Conservation (phyloP, 2,113 vertebrate genomes). For the Python bivittatus region DNA sequence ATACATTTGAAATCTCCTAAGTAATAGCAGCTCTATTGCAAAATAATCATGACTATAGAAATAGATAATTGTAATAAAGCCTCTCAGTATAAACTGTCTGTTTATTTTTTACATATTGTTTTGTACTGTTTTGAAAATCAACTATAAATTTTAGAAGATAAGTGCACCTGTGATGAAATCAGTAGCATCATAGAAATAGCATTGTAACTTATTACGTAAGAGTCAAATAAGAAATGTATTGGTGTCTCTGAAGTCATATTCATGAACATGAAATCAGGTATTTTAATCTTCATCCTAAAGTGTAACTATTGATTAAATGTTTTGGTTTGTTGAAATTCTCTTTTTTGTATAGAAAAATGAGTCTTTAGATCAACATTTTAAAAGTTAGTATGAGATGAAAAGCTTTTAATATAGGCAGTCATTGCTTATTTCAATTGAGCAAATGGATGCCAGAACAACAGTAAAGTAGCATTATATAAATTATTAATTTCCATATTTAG, state of each 20-base stretch:
- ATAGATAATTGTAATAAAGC: neutral
- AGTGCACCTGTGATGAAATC: neutral
- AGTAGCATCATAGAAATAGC: neutral
- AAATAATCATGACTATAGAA: neutral
- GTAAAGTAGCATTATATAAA: conserved; percentile 17
- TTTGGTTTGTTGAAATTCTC: neutral
- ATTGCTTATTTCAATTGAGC: neutral
- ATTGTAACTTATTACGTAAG: neutral
- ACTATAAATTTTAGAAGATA: neutral
- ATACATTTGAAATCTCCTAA: neutral
- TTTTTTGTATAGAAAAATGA: neutral
- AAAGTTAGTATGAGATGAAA: neutral
- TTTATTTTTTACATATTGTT: neutral
- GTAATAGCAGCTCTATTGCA: neutral
- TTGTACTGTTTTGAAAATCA: neutral
- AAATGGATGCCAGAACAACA: neutral
- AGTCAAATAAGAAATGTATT: neutral
- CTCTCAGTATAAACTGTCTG: neutral
- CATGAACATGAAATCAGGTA: neutral
- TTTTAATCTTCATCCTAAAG: neutral
- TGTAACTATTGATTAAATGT: neutral
- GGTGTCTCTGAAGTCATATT: neutral
- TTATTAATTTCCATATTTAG: neutral
- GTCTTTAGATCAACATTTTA: neutral
- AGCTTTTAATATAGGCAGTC: neutral